Conservation (phyloP, 2,888 invertebrate genomes). For the Eupsilia transversa region DNA sequence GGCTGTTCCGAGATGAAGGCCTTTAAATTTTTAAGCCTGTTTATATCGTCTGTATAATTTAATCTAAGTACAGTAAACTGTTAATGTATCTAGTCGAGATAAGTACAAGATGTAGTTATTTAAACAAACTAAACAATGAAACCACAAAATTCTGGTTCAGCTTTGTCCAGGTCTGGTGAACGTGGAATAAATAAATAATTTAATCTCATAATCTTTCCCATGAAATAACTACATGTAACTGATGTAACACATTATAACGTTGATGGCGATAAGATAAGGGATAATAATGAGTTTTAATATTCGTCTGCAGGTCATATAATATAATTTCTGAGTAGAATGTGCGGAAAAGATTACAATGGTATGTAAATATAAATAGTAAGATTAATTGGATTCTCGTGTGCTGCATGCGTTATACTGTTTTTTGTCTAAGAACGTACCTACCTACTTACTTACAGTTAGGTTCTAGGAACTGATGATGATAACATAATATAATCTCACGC, state of each 20-base stretch:
- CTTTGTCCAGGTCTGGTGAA: constrained; percentile 11
- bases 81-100: constrained; percentile 21
- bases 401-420: constrained; percentile 14
- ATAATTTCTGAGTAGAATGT: constrained; percentile 33
- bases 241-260: constrained; percentile 15
- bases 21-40: background rate
- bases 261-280: constrained; percentile 47
- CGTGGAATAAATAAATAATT: constrained; percentile 18
- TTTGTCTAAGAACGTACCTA: too few species aligned
- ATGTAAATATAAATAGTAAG: constrained; percentile 14
- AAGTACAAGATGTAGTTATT: background rate
- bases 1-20: constrained; percentile 25
- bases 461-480: too few species aligned
- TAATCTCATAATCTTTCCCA: constrained; percentile 29
- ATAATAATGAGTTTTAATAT: constrained; percentile 47
- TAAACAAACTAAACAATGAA: constrained; percentile 11
- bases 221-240: constrained; percentile 28
- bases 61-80: constrained; percentile 24
- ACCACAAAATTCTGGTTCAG: constrained; percentile 18
- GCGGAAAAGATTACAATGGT: constrained; percentile 38
- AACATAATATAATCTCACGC: too few species aligned
- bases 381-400: constrained; percentile 23
- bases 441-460: too few species aligned
- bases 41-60: constrained; percentile 1
- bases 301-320: constrained; percentile 44